phyloP scores from a whole-genome alignment of 2,113 vertebrate genomes.

The Aegotheles bennettii region DNA sequence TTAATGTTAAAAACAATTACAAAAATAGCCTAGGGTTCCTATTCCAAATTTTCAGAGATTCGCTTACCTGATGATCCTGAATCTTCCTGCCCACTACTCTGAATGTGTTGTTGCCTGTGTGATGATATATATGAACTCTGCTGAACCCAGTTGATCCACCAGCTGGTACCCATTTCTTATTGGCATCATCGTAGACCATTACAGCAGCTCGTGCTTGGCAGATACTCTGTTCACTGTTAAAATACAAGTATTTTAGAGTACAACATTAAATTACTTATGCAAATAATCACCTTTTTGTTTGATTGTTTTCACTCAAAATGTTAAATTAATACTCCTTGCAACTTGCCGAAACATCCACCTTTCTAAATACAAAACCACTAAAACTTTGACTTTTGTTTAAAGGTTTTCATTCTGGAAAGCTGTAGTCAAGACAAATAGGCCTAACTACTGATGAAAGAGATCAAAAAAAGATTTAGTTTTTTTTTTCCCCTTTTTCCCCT shows the following conservation, averaged over 20 bases:
- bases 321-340: neutral
- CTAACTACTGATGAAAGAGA: neutral
- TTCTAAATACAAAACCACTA: neutral
- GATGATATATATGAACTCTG: conserved; percentile 98
- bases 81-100: conserved; percentile 97
- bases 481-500: neutral
- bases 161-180: conserved; percentile 98
- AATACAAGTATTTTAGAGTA: conserved; percentile 4
- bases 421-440: neutral
- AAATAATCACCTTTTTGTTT: neutral
- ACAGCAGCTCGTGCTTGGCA: conserved; percentile 98
- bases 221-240: conserved; percentile 96
- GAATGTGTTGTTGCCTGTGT: conserved; percentile 98
- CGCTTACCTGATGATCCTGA: conserved; percentile 95
- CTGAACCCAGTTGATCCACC: conserved; percentile 97
- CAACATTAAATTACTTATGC: neutral
- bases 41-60: neutral
- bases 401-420: neutral
- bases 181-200: conserved; percentile 98
- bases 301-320: neutral
- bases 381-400: neutral
- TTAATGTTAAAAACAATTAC: neutral
- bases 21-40: neutral
- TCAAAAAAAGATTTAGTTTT: neutral
- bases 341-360: neutral